Evolutionary conservation across 2,888 invertebrate species (phyloP), one percentile per base, ranked within the genome.

Genomic region (Noctua janthina): DNA sequence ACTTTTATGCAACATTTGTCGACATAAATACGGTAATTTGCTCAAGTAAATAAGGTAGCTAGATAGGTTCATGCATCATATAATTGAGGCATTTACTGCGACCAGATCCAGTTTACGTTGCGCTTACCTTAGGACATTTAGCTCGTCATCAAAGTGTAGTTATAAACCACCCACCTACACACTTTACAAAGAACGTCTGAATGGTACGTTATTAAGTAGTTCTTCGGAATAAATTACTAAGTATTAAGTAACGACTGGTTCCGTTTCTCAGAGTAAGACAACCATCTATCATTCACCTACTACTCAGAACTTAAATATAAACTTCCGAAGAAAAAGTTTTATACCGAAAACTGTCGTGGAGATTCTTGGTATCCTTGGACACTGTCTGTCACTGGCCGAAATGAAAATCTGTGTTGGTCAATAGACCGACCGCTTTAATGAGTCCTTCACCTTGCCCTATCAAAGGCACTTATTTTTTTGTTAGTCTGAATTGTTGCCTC

Each of bases 211-310:
- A 85, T 75, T 85, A 70, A 79, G 56, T 70, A 75, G 66, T 84
- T 85, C 73, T 13, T 64, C 15, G 87, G 70, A 84, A 70, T 85
- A 85, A 87, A 85, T 87, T 69, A 85, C 87, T 84, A 67, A 39
- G 35, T 39, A 77, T 69, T 78, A 86, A 83, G 23, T 39, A 39
- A 39, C 35, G 64, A 68, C 59, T 56, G 23, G 72, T 74, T 74
- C 13, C 72, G 51, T 69, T 86, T 86, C 81, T 79, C 35, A 74
- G 78, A 87, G 85, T 59, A 79, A 79, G 74, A 80, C n/a, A 2
- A 68, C 64, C 46, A 76, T 84, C 78, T 74, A 81, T 84, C 74
- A 84, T 81, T 84, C 59, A 87, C 17, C 66, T 15, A 49, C 73
- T 75, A 87, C 81, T 78, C 74, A 79, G 79, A 85, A 79, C 70